Conservation (phyloP, 2,888 invertebrate genomes). For the Zaprionus obscuricornis region DNA sequence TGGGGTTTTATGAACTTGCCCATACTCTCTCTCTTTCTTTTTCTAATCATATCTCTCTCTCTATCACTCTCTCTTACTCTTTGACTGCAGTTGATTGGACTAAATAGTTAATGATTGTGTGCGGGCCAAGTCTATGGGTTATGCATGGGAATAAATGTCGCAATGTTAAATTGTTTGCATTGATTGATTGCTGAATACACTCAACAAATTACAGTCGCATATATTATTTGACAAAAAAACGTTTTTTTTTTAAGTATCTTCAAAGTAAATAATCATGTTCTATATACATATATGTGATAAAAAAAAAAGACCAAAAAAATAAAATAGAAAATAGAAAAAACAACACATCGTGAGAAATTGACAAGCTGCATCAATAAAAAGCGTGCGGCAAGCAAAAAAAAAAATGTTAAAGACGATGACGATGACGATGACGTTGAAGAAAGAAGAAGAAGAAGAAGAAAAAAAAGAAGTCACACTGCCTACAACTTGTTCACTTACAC, state of each 20-base stretch:
- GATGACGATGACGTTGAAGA: too few relatives aligned
- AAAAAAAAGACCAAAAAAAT: too few relatives aligned
- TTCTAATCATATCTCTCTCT: background rate
- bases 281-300: background rate
- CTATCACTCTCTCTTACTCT: too few relatives aligned
- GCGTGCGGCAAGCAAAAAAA: too few relatives aligned
- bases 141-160: background rate
- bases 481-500: slow-evolving; percentile 50
- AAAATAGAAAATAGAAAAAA: too few relatives aligned
- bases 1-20: slow-evolving; percentile 56
- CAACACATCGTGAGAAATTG: slow-evolving; percentile 41
- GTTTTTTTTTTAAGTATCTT: too few relatives aligned
- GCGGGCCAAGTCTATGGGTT: background rate
- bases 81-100: slow-evolving; percentile 36
- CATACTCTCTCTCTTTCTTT: slow-evolving; percentile 51
- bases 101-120: slow-evolving; percentile 51
- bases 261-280: slow-evolving; percentile 12
- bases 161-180: slow-evolving; percentile 37
- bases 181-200: slow-evolving; percentile 49
- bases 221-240: slow-evolving; percentile 27
- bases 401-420: too few relatives aligned
- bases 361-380: slow-evolving; percentile 24
- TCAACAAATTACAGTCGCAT: slow-evolving; percentile 11
- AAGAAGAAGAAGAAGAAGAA: too few relatives aligned
- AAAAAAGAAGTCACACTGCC: slow-evolving; percentile 4